Evolutionary conservation across 1,140 invertebrate species (phyloP).

Genomic region (Thrips palmi): DNA sequence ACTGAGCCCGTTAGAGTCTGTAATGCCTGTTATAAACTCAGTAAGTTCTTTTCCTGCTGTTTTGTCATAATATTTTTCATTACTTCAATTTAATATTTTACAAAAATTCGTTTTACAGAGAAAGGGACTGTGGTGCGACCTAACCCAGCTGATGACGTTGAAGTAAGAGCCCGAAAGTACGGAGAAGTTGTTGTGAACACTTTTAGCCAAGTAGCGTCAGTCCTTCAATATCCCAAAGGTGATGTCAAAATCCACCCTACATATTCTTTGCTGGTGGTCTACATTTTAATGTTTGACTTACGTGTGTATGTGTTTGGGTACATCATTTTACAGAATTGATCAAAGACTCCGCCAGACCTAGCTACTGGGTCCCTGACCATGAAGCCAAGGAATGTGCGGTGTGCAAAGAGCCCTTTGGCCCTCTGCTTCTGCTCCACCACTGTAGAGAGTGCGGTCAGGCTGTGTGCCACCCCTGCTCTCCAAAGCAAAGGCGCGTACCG

Average conservation of each 20-base stretch:
- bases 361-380: constrained; percentile 64
- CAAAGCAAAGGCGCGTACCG: constrained; percentile 38
- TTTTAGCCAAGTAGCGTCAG: constrained; percentile 33
- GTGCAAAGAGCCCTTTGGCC: constrained; percentile 36
- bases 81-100: background rate
- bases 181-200: constrained; percentile 43
- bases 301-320: background rate
- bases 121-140: background rate
- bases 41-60: background rate
- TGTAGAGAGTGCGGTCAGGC: constrained; percentile 55
- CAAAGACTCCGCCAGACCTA: constrained; percentile 57
- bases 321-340: constrained; percentile 35
- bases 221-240: constrained; percentile 34
- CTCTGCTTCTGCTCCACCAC: constrained; percentile 40
- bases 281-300: background rate
- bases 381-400: constrained; percentile 43
- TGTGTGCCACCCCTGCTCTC: constrained; percentile 46
- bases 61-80: background rate
- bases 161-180: constrained; percentile 38
- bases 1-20: constrained; percentile 44
- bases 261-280: constrained; percentile 7
- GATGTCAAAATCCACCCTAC: constrained; percentile 13
- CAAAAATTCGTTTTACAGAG: background rate
- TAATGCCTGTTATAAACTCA: constrained; percentile 32
- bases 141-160: constrained; percentile 22